Conservation (phyloP, 2,113 vertebrate genomes). For the Gyps fulvus region DNA sequence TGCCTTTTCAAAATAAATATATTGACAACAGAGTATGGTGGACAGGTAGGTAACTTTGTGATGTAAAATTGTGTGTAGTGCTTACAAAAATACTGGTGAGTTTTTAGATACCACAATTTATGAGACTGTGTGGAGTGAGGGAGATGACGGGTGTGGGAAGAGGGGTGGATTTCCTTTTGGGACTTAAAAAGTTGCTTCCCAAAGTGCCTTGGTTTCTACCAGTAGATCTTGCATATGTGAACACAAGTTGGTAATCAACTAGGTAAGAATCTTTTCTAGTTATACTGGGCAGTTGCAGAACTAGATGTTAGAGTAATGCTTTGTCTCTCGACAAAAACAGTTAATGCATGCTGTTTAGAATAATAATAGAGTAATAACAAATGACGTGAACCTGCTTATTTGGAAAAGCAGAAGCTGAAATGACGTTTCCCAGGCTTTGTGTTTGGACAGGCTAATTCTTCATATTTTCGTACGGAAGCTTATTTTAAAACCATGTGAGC, state of each 20-base stretch:
- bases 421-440: slow-evolving; percentile 26
- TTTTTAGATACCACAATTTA: neutral
- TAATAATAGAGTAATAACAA: neutral
- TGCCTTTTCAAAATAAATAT: neutral
- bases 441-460: slow-evolving; percentile 14
- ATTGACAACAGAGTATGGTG: neutral
- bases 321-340: neutral
- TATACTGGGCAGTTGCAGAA: neutral
- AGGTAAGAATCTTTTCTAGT: no score
- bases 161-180: neutral
- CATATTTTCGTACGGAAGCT: neutral
- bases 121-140: neutral
- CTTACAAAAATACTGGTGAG: neutral
- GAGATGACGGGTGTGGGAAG: neutral
- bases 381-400: neutral
- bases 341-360: neutral
- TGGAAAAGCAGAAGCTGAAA: neutral
- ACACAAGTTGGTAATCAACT: neutral
- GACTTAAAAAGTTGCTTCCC: neutral
- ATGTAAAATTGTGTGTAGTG: neutral
- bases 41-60: neutral
- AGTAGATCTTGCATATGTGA: neutral
- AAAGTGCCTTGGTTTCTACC: neutral
- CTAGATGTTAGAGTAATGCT: neutral
- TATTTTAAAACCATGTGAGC: neutral